phyloP scores from a whole-genome alignment of 2,797 vertebrate species.

The Sphenopsis melanotis region DNA sequence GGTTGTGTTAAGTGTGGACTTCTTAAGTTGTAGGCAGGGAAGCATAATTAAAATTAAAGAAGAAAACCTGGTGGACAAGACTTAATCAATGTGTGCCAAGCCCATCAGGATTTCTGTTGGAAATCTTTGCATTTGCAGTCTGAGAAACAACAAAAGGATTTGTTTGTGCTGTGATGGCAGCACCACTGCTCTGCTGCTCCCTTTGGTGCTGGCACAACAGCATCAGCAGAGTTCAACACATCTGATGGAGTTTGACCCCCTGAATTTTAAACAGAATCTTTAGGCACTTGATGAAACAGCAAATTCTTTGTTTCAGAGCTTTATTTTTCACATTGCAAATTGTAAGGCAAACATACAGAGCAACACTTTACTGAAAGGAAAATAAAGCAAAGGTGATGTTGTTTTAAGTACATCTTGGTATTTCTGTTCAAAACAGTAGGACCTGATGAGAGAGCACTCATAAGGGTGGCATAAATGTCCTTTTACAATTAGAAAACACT shows the following conservation, averaged over 20 bases:
- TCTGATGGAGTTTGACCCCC: neutral
- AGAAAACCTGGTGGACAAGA: neutral
- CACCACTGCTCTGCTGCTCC: neutral
- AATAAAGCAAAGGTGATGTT: neutral
- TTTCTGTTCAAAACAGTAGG: neutral
- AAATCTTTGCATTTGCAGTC: neutral
- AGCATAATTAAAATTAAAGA: neutral
- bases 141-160: neutral
- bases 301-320: neutral
- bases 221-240: neutral
- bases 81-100: neutral
- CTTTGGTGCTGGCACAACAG: neutral
- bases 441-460: neutral
- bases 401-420: rapidly evolving
- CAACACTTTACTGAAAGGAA: neutral
- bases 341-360: neutral
- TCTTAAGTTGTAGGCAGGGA: neutral
- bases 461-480: neutral
- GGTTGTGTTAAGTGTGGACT: neutral
- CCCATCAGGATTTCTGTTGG: neutral
- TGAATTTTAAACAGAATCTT: neutral
- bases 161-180: neutral
- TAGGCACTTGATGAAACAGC: neutral
- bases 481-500: neutral
- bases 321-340: neutral